These are phyloP conservation scores for Bombylius discolor DNA, from an alignment of 2,888 invertebrate genomes.

Conservation along the genomic window DNA sequence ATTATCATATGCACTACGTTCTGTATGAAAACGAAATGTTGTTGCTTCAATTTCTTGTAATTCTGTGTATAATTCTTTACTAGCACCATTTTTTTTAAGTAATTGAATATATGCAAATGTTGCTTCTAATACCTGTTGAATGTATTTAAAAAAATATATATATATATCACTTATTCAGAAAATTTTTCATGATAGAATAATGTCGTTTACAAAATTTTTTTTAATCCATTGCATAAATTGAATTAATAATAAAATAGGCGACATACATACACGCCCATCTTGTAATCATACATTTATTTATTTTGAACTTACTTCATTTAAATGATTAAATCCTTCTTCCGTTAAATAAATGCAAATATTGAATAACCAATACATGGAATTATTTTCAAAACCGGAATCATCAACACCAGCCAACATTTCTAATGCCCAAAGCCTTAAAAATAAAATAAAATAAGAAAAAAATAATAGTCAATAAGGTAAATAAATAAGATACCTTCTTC, in stretches of 20 bases:
- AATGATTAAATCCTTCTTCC: constrained; percentile 56
- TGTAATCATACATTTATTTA: neutral
- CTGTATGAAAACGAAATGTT: constrained; percentile 57
- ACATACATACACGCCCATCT: neutral
- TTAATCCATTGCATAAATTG: too few species aligned
- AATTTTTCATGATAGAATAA: neutral
- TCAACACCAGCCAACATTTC: constrained; percentile 57
- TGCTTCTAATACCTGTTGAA: constrained; percentile 53
- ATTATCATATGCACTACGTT: constrained; percentile 57
- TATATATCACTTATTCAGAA: too few species aligned
- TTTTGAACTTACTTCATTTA: constrained; percentile 43
- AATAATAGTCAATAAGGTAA: neutral
- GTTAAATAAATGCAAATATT: constrained; percentile 62
- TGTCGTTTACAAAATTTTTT: too few species aligned
- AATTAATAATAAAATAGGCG: too few species aligned
- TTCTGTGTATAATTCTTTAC: constrained; percentile 57
- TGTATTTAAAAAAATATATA: constrained; percentile 3
- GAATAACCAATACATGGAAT: constrained; percentile 64
- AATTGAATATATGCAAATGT: constrained; percentile 70
- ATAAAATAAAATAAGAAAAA: neutral
- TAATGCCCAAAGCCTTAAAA: constrained; percentile 59
- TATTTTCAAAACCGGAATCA: constrained; percentile 65
- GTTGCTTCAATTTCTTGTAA: constrained; percentile 58
- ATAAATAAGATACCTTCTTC: constrained; percentile 45
- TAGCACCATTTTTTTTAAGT: constrained; percentile 52